A percentile compares a stretch with the other conserved stretches of the same genome.
Evolutionary conservation across 53 echinoderm and acorn worm genomes (phyloP).

Genomic region (Mesocentrotus franciscanus): DNA sequence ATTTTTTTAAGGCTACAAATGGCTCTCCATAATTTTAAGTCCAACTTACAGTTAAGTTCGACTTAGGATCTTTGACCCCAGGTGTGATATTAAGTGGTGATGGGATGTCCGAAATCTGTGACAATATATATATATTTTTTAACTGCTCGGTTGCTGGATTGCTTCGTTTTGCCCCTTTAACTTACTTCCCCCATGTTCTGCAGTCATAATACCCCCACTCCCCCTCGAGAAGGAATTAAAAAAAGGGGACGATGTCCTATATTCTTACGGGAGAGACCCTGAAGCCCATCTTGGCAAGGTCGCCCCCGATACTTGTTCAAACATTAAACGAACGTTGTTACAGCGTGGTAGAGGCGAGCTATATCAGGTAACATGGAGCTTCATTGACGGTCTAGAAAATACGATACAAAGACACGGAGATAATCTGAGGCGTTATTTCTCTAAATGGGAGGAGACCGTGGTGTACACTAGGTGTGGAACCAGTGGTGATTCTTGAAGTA

Average conservation of each 20-base stretch:
- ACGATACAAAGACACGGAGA: not conserved
- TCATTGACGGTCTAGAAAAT: not conserved
- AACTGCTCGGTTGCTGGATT: no score
- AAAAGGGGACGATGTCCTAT: not conserved
- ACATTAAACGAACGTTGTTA: not conserved
- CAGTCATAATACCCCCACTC: not conserved
- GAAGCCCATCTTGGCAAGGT: not conserved
- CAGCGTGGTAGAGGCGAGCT: not conserved
- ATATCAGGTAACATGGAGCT: not conserved
- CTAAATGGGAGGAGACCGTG: no score
- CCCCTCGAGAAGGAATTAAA: not conserved
- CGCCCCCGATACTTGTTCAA: not conserved
- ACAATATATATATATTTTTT: no score
- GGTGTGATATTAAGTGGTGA: no score
- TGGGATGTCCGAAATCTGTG: no score
- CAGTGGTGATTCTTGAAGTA: no score
- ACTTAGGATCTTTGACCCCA: no score
- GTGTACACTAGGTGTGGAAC: no score
- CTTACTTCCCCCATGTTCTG: not conserved
- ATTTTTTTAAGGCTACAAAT: no score
- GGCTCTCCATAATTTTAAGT: no score
- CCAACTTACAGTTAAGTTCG: no score
- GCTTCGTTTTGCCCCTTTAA: no score
- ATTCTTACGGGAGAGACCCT: not conserved
- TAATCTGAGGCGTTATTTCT: not conserved